These are phyloP conservation scores for Clusia tigrina DNA, from an alignment of 2,888 invertebrate species.

Conservation along the genomic window DNA sequence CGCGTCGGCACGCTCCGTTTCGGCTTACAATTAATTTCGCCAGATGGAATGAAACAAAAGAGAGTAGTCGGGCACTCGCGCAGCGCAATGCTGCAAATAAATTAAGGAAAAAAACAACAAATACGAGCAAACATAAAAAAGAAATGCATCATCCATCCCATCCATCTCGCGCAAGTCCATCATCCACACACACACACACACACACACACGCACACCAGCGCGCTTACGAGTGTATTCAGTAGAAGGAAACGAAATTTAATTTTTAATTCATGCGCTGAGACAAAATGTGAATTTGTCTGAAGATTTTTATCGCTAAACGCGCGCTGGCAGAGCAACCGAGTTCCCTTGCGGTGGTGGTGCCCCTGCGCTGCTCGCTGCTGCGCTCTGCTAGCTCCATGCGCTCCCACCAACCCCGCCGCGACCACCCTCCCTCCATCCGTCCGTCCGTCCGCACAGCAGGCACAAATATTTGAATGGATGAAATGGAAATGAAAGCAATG, in stretches of 20 bases:
- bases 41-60: conserved; percentile 38
- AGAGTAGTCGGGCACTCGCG: conserved; percentile 13
- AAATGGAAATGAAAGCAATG: too few relatives aligned
- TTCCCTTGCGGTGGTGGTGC: conserved; percentile 44
- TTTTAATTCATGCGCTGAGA: conserved; percentile 54
- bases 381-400: too few relatives aligned
- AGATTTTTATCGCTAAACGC: conserved; percentile 59
- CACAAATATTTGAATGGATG: conserved; percentile 35
- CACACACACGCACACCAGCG: neutral
- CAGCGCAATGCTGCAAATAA: conserved; percentile 28
- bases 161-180: conserved; percentile 1
- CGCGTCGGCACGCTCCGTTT: conserved; percentile 64
- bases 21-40: conserved; percentile 60
- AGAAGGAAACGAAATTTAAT: conserved; percentile 49
- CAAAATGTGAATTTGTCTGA: conserved; percentile 58
- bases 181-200: conserved; percentile 12
- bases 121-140: too few relatives aligned
- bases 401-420: too few relatives aligned
- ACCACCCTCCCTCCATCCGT: conserved; percentile 4
- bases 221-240: conserved; percentile 12
- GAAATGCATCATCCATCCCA: neutral
- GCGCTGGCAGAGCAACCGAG: too few relatives aligned
- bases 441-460: conserved; percentile 33
- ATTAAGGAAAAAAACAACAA: conserved; percentile 20
- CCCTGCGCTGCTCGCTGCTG: too few relatives aligned